Conservation (phyloP, 2,113 vertebrate species). For the Saguinus midas region DNA sequence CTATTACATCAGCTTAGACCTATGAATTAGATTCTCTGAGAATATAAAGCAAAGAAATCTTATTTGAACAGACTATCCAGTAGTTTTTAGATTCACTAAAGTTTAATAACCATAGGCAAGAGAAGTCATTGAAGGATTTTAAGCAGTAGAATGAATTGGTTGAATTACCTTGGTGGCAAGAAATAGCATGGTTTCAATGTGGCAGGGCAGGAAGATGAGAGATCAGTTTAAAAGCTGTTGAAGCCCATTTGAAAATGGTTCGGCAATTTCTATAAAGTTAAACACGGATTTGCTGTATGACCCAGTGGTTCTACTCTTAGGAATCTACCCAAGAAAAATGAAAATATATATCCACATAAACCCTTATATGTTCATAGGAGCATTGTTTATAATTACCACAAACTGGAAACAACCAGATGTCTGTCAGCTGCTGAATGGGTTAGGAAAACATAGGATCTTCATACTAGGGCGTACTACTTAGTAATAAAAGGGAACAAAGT, state of each 20-base stretch:
- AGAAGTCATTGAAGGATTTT: not conserved
- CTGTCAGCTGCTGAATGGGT: not conserved
- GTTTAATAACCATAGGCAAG: not conserved
- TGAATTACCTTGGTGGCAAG: constrained; percentile 3
- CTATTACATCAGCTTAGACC: not conserved
- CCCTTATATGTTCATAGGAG: not conserved
- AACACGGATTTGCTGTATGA: constrained; percentile 3
- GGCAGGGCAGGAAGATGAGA: not conserved
- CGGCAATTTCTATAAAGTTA: constrained; percentile 45
- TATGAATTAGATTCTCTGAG: constrained; percentile 6
- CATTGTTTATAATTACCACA: not conserved
- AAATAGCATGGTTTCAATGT: constrained; percentile 6
- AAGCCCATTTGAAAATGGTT: constrained; percentile 49
- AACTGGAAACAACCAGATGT: not conserved
- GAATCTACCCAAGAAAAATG: constrained; percentile 17
- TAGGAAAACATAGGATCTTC: not conserved
- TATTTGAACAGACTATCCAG: not conserved
- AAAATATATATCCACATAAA: constrained; percentile 9
- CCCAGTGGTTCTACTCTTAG: constrained; percentile 14
- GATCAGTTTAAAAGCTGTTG: not conserved
- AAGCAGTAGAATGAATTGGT: constrained; percentile 12
- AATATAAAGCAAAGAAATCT: not conserved
- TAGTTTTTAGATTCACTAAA: constrained; percentile 13
- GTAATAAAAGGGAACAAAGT: not conserved
- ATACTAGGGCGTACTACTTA: not conserved